Percentiles rank a stretch among this genome's conserved stretches.
Conservation (phyloP, 2,113 vertebrate species). For the Ictalurus punctatus region DNA sequence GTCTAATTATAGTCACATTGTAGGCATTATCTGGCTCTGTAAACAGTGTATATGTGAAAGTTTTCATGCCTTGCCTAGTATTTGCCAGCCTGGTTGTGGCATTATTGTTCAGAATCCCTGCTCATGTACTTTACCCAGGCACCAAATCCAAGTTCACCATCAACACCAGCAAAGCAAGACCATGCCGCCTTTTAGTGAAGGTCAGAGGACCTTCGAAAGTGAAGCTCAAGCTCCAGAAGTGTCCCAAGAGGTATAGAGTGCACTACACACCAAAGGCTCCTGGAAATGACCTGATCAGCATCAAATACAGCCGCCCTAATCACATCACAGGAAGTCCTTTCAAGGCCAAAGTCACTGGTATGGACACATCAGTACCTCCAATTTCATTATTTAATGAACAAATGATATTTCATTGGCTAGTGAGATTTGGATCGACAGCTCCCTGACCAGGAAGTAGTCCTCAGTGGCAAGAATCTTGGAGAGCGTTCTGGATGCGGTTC, state of each 20-base stretch:
- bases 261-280: constrained; percentile 98
- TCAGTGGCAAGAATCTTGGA: no score
- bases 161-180: constrained; percentile 90
- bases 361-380: neutral
- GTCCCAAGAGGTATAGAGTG: constrained; percentile 85
- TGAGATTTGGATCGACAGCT: no score
- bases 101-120: neutral
- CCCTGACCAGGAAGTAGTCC: no score
- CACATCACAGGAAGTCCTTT: constrained; percentile 93
- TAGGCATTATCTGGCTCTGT: neutral
- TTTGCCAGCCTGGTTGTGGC: neutral
- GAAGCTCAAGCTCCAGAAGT: constrained; percentile 97
- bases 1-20: neutral
- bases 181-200: constrained; percentile 87
- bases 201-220: constrained; percentile 93
- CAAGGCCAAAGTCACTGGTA: constrained; percentile 95
- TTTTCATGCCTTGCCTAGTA: neutral
- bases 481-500: no score
- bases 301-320: constrained; percentile 93
- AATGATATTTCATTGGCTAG: neutral
- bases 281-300: constrained; percentile 89
- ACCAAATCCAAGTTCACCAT: constrained; percentile 92
- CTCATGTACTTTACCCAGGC: constrained; percentile 4
- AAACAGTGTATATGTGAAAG: neutral
- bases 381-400: neutral